phyloP scores from a whole-genome alignment of 2,797 vertebrate genomes.

The Crotalus adamanteus region DNA sequence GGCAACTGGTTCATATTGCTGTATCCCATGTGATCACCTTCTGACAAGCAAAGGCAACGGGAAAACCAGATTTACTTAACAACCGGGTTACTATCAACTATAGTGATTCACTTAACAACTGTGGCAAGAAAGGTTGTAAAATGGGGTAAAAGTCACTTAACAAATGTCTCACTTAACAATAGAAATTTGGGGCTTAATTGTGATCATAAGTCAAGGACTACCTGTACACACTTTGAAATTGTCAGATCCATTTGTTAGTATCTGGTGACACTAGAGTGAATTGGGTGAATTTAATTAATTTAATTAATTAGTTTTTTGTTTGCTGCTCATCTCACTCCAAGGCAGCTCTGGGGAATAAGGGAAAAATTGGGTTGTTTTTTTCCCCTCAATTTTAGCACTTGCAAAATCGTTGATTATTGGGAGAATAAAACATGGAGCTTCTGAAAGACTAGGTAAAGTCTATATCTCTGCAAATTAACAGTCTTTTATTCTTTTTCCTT shows the following conservation, averaged over 20 bases:
- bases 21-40: neutral
- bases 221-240: neutral
- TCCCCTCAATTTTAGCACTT: neutral
- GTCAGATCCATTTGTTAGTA: neutral
- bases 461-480: neutral
- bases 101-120: neutral
- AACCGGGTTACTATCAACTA: neutral
- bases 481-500: constrained; percentile 39
- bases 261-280: neutral
- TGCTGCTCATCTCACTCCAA: neutral
- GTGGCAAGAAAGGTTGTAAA: neutral
- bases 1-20: neutral
- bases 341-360: neutral
- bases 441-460: neutral
- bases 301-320: no score
- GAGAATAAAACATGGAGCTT: neutral
- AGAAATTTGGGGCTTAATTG: neutral
- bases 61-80: neutral
- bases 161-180: neutral
- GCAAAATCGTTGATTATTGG: neutral
- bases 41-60: neutral
- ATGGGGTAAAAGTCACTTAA: neutral
- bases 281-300: neutral
- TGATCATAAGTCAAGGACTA: neutral
- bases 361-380: neutral